Evolutionary conservation across 2,888 invertebrate species (phyloP), one percentile per base, ranked within the genome.

Genomic region (Colostygia pectinataria): DNA sequence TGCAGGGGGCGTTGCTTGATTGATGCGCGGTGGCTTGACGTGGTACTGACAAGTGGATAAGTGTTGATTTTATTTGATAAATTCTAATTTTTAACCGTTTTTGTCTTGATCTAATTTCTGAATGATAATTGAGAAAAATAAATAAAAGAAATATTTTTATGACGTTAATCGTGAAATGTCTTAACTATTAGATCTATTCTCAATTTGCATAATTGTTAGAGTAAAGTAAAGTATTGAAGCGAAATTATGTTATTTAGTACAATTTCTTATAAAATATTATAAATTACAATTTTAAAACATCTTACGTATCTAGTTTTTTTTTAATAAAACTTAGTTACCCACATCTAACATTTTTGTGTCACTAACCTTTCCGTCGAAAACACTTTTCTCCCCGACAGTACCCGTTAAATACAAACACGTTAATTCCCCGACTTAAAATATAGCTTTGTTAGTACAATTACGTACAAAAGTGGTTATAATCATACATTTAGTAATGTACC

Each of bases 401-500:
- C 37, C 29, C 32, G 42, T 51, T 52, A 42, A 54, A 50, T 47
- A 54, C 42, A 51, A 45, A 43, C 39, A 47, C 36, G 40, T 44
- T 42, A 47, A 50, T 44, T 55, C 32, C 42, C 33, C 43, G 38
- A 47, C 34, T 43, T 43, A 38, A 50, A 42, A 51, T 55, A 57
- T 51, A 44, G 36, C 47, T 54, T 42, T 49, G 47, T 53, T 59
- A 40, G 53, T 54, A 52, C 42, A 55, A 55, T 47, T 57, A 57
- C 32, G 23, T 34, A 46, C 52, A 45, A 50, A 41, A 54, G 51
- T 50, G 52, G 53, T 43, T 47, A 54, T 53, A 56, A 55, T 57
- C 41, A 48, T 57, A 48, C 45, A 43, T 46, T 53, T 55, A 56
- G 47, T 55, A 56, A 55, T 56, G 49, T 36, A 27, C 48, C 42